Base-by-base conservation (phyloP, 2,113 vertebrate species). In the Aix galericulata region DNA sequence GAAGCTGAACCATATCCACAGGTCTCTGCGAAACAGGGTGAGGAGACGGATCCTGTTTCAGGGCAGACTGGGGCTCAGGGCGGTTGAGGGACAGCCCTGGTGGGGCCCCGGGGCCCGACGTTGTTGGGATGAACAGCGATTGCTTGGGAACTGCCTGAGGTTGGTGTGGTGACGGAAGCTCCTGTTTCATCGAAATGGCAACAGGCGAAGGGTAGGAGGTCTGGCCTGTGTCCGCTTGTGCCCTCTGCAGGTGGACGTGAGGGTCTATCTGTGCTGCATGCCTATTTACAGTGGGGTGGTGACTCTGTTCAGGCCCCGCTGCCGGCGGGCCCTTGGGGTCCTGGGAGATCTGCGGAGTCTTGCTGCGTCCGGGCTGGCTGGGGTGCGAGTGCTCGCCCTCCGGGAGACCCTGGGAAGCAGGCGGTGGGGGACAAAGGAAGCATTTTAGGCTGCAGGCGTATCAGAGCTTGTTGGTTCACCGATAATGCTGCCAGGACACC, bases 1-100 rank as follows among this genome's bases (percentile, higher is more conserved):
- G 96, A 26, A 99, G 99, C 88, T 99, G 99, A 89, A 99, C 99
- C 99, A 99, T 99, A 82, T 99, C 99, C 93, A 99, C 98, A 0
- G 99, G 98, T 74, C 98, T 98, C 96, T 99, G 99, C 6, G 98
- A 97, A 91, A 97, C 93, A 1, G 97, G 31, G 74, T 98, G 98
- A 89, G 96, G 80, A 26, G 97, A 94, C 0, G 98, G 98, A 42
- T 99, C 99, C 48, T 98, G 97, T 77, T 99, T 99, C 52, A 98
- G 93, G 13, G 95, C 31, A 0, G 97, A 73, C 84, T 97, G 98
- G 29, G 97, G 82, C 62, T 99, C 99, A 0, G 98, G 52, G 67
- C 98, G 98, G 18, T 96, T 93, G 91, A 98, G 94, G 60, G 97
- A 97, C 63, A 95, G 97, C 91, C 97, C 97, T 9, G 97, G 98